Evolutionary conservation across 2,888 invertebrate species (phyloP).

Genomic region (Petrolisthes cinctipes): DNA sequence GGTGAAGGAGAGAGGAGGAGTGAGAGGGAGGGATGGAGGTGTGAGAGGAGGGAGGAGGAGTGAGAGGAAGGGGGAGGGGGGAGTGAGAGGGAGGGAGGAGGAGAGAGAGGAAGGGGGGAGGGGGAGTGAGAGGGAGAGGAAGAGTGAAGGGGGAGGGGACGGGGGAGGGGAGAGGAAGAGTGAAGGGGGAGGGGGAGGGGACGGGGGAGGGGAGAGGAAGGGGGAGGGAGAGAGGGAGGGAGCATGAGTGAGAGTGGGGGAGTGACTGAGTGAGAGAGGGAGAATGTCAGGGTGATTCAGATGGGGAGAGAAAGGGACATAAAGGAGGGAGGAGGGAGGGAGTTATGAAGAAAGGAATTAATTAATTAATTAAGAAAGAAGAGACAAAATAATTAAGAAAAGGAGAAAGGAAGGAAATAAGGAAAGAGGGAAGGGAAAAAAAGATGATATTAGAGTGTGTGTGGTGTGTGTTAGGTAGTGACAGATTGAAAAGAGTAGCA

Average conservation of each 20-base stretch:
- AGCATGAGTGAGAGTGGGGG: background rate
- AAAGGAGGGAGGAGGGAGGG: background rate
- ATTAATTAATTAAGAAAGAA: background rate
- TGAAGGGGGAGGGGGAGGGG: background rate
- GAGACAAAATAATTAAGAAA: background rate
- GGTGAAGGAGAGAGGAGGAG: background rate
- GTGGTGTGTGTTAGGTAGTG: too few relatives aligned
- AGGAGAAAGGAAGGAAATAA: background rate
- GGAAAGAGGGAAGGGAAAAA: background rate
- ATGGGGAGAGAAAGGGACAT: background rate
- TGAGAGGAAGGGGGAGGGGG: background rate
- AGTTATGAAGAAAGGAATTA: background rate
- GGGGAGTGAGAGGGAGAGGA: background rate
- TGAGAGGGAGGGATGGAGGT: background rate
- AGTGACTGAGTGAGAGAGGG: background rate
- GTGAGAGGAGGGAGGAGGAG: background rate
- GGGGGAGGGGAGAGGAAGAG: background rate
- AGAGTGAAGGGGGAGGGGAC: background rate
- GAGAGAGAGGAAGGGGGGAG: background rate
- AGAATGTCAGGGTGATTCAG: background rate
- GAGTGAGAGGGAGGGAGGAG: background rate
- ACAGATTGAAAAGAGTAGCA: background rate
- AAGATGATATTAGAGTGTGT: too few relatives aligned
- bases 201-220: background rate
- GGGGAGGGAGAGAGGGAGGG: background rate